Conservation (phyloP, 2,797 vertebrate species). For the Apodemus agrarius region DNA sequence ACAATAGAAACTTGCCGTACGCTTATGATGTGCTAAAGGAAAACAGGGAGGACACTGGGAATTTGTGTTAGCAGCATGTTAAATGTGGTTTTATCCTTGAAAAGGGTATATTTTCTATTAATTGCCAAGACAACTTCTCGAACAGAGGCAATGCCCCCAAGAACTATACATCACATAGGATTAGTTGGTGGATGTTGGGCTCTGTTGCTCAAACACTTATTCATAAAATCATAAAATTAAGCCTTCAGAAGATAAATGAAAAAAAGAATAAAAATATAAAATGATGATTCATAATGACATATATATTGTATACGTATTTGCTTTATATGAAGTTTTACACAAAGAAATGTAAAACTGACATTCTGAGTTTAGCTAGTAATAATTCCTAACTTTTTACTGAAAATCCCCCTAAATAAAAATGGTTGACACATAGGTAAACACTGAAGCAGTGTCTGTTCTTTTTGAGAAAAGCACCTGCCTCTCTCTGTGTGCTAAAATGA, state of each 20-base stretch:
- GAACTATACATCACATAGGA: slow-evolving; percentile 4
- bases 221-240: slow-evolving; percentile 45
- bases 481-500: slow-evolving; percentile 78
- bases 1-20: not conserved
- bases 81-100: not conserved
- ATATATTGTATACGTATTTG: not conserved
- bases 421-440: not conserved
- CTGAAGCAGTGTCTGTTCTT: slow-evolving; percentile 73
- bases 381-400: not conserved
- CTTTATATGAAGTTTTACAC: not conserved
- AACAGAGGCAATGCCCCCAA: not conserved
- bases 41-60: not conserved
- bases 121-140: slow-evolving; percentile 3
- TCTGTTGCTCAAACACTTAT: slow-evolving; percentile 32
- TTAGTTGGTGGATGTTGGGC: slow-evolving; percentile 22
- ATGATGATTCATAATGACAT: slow-evolving; percentile 39
- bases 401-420: not conserved
- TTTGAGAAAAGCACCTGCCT: slow-evolving; percentile 81
- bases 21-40: not conserved
- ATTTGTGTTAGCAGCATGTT: not conserved
- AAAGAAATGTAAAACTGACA: slow-evolving; percentile 19
- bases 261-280: slow-evolving; percentile 38
- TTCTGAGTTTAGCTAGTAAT: not conserved
- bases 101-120: not conserved
- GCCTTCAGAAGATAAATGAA: slow-evolving; percentile 4